Evolutionary conservation across 2,113 vertebrate genomes (phyloP), one percentile per base, ranked within the genome.

Genomic region (Romanogobio albipinnatus): DNA sequence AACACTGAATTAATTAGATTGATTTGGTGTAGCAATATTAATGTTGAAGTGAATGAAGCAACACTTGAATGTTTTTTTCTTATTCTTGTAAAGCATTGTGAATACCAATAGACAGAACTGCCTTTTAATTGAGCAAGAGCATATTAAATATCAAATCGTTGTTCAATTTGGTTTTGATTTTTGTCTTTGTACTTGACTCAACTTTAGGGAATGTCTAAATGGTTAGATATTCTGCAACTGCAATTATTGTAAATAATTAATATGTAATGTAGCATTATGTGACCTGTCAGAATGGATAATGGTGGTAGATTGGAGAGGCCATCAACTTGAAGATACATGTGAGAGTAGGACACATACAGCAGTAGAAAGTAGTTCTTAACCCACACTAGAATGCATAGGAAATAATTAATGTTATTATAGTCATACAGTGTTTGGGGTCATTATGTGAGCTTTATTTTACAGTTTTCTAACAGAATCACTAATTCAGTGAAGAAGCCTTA

Each of bases 221-320:
- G 39, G 47, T 75, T 29, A 75, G 13, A 51, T 9, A 29, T 47
- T 75, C 24, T 26, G 14, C 51, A 51, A 39, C 17, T 13, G 76
- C 76, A 77, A 78, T 78, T 78, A 59, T 10, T 24, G 22, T 76
- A 36, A 76, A 76, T 56, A 51, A 24, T 47, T 49, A 22, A 7
- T 75, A 75, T 1, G 0, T 53, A 75, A 49, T 75, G n/a, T 75
- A 75, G 47, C 47, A 75, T 53, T 24, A 19, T 51, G 73, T 75
- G 47, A 75, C 73, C 47, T 26, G 24, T 75, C 19, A 5, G 11
- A 78, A 78, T 59, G 76, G 53, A 78, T 59, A 78, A 59, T 78
- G 76, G 53, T 22, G 29, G 53, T 58, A 59, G 53, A 78, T 39
- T 78, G 29, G 53, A 36, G 19, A 78, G 33, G 56, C 76, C 56